Base-by-base conservation (phyloP, 2,888 invertebrate genomes). In the Calliopum simillimum region DNA sequence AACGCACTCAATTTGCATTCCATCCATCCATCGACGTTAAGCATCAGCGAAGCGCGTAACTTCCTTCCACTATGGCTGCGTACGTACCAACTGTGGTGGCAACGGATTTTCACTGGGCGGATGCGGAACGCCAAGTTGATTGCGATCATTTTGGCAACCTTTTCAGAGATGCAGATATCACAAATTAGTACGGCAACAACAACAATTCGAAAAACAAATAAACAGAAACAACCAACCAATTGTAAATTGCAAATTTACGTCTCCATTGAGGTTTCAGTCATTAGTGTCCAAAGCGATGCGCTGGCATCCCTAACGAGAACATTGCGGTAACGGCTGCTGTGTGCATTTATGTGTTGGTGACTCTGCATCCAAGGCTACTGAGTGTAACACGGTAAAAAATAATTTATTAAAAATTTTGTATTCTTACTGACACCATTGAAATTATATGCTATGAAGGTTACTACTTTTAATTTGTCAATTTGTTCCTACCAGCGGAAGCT, bases 1-100 rank as follows among this genome's bases (percentile, higher is more conserved):
- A 79, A 76, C 70, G 71, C 65, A 68, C 64, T 62, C 59, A 64
- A 71, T 71, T 71, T 71, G 71, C 64, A 71, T 71, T 66, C 56
- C 65, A n/a, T 47, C n/a, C n/a, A n/a, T 66, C 56, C 65, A 33
- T 49, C 13, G 41, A 14, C 21, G n/a, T 25, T 8, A 23, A 47
- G 21, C 53, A 55, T 55, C 55, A 55, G 21, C 55, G 55, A 65
- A 65, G 65, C 65, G 55, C 65, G 55, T 63, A 23, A 55, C 23
- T 33, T 33, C 8, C 33, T 8, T n/a, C n/a, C n/a, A n/a, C n/a
- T n/a, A n/a, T n/a, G n/a, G n/a, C n/a, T n/a, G n/a, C n/a, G 25
- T 25, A 25, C 3, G 33, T 33, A 23, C 13, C n/a, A 12, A 21
- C 21, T 47, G 21, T 61, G 46, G 12, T 43, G 19, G 21, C 41